phyloP scores from a whole-genome alignment of 2,888 invertebrate genomes.

The Pegoplata infirma region DNA sequence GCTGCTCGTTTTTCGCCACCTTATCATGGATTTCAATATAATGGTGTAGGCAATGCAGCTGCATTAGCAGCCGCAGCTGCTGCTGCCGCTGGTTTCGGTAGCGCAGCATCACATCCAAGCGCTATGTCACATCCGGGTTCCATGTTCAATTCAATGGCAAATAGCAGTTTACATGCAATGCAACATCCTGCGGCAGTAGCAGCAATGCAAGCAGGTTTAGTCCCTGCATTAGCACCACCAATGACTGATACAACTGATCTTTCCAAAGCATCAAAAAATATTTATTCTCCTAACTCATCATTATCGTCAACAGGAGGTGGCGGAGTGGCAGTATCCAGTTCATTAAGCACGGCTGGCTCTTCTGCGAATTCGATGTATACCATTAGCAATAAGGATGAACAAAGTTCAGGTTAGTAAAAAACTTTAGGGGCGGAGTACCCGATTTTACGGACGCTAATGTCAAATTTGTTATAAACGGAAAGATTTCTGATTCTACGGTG shows the following conservation, averaged over 20 bases:
- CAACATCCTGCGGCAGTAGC: constrained; percentile 44
- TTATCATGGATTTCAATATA: constrained; percentile 75
- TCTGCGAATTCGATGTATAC: constrained; percentile 72
- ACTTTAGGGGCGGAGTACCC: no score
- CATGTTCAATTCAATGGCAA: constrained; percentile 49
- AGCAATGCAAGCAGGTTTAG: constrained; percentile 49
- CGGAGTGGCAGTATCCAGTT: constrained; percentile 47
- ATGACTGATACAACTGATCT: constrained; percentile 65
- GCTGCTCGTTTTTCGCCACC: constrained; percentile 78
- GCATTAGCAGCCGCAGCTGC: constrained; percentile 72
- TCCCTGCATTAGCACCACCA: constrained; percentile 61
- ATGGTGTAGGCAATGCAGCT: constrained; percentile 73
- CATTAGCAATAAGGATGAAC: constrained; percentile 78
- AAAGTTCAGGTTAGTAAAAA: constrained; percentile 76
- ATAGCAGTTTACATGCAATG: constrained; percentile 58
- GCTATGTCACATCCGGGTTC: constrained; percentile 50
- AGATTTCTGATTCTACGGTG: no score
- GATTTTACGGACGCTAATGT: no score
- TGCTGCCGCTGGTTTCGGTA: constrained; percentile 70
- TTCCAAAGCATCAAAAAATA: constrained; percentile 55
- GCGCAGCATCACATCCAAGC: constrained; percentile 52
- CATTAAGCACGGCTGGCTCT: constrained; percentile 46
- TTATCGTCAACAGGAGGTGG: constrained; percentile 35
- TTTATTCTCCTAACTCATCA: constrained; percentile 48
- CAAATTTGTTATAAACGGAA: no score